Conservation (phyloP, 2,113 vertebrate genomes). For the Ochotona princeps region DNA sequence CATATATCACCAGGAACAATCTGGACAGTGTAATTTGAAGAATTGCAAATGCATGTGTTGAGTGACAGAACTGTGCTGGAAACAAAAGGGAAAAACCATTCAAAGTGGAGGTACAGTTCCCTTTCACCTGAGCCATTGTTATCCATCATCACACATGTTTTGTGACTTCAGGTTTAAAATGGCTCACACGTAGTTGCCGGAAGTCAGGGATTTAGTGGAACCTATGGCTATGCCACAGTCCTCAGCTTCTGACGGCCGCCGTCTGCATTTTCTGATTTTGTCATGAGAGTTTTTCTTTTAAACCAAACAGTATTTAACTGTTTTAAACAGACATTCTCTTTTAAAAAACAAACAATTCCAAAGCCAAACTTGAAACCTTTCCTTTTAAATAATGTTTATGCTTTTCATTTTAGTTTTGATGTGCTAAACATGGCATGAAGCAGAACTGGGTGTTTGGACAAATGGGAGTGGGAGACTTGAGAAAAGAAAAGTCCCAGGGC, state of each 20-base stretch:
- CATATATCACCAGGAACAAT: neutral
- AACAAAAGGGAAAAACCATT: conserved; percentile 71
- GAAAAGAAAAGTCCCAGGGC: conserved; percentile 43
- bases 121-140: conserved; percentile 6
- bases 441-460: conserved; percentile 65
- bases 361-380: conserved; percentile 60
- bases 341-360: conserved; percentile 5
- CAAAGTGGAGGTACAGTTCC: conserved; percentile 60
- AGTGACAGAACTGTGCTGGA: neutral
- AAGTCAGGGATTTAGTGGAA: neutral
- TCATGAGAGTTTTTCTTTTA: neutral
- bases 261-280: conserved; percentile 30
- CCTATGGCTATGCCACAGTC: neutral
- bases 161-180: conserved; percentile 50
- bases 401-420: conserved; percentile 68
- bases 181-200: conserved; percentile 12
- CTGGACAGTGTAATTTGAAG: neutral
- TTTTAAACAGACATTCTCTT: neutral
- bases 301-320: neutral
- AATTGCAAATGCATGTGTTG: neutral
- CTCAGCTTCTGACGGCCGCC: neutral
- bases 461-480: conserved; percentile 59
- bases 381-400: conserved; percentile 65
- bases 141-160: conserved; percentile 45
- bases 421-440: conserved; percentile 61